Percentiles rank a stretch among this genome's conserved stretches.
phyloP scores from a whole-genome alignment of 2,888 invertebrate species.

The Melinaea marsaeus region DNA sequence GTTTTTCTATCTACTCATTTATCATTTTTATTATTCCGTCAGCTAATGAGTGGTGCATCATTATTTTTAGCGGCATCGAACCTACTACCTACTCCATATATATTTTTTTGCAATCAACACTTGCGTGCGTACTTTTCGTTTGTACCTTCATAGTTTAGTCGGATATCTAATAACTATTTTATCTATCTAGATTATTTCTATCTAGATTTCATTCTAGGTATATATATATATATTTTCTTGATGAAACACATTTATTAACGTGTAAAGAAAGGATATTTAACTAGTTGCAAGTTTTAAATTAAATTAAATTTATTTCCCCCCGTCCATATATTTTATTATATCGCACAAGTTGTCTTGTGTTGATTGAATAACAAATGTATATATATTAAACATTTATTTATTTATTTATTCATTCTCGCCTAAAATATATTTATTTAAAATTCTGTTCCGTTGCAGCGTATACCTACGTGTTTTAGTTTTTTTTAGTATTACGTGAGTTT shows the following conservation, averaged over 20 bases:
- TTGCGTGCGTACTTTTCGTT: too few species aligned
- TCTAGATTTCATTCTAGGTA: too few species aligned
- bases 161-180: too few species aligned
- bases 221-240: too few species aligned
- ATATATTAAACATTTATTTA: conserved; percentile 8
- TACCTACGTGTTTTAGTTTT: conserved; percentile 8
- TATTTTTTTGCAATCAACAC: conserved; percentile 7
- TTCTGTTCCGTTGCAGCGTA: conserved; percentile 10
- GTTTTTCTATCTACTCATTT: conserved; percentile 41
- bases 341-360: conserved; percentile 23
- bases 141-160: too few species aligned
- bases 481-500: neutral
- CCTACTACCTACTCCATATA: conserved; percentile 23
- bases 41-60: conserved; percentile 55
- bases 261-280: conserved; percentile 27
- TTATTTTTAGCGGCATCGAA: conserved; percentile 62
- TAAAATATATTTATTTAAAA: conserved; percentile 9
- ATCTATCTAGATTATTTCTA: too few species aligned
- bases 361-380: conserved; percentile 28
- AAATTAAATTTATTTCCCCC: conserved; percentile 29
- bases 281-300: conserved; percentile 30
- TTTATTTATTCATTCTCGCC: neutral
- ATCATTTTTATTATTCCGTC: conserved; percentile 51
- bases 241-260: conserved; percentile 11
- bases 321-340: conserved; percentile 28